Evolutionary conservation across 2,797 vertebrate genomes (phyloP).

Genomic region (Clamator glandarius): DNA sequence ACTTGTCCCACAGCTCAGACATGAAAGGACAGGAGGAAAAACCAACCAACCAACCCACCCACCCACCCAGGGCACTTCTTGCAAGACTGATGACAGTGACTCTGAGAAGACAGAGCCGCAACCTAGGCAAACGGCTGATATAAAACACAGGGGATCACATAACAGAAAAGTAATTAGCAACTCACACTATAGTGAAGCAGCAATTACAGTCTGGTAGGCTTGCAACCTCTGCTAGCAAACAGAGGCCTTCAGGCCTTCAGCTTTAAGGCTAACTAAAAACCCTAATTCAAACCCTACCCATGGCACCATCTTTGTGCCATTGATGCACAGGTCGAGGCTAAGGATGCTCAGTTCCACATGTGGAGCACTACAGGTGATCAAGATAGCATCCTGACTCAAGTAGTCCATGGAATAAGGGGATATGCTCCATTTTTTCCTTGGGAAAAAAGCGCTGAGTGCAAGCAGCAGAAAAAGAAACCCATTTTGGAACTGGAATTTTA

Average conservation of each 20-base stretch:
- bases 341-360: background rate
- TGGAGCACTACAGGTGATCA: background rate
- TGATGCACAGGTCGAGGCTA: background rate
- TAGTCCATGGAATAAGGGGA: background rate
- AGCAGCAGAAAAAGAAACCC: background rate
- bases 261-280: background rate
- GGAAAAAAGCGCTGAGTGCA: background rate
- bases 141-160: fast-evolving
- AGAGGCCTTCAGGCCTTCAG: background rate
- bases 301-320: background rate
- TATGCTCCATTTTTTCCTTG: background rate
- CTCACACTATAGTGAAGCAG: background rate
- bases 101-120: background rate
- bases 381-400: background rate
- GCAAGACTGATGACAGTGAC: background rate
- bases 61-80: background rate
- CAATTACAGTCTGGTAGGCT: background rate
- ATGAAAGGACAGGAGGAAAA: background rate
- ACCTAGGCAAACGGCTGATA: background rate
- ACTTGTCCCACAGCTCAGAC: background rate
- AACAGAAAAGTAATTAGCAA: background rate
- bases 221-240: background rate
- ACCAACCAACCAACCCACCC: background rate
- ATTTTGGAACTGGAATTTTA: background rate
- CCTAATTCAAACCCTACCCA: background rate